Evolutionary conservation across 2,113 vertebrate species (phyloP).

Genomic region (Datnioides undecimradiatus): DNA sequence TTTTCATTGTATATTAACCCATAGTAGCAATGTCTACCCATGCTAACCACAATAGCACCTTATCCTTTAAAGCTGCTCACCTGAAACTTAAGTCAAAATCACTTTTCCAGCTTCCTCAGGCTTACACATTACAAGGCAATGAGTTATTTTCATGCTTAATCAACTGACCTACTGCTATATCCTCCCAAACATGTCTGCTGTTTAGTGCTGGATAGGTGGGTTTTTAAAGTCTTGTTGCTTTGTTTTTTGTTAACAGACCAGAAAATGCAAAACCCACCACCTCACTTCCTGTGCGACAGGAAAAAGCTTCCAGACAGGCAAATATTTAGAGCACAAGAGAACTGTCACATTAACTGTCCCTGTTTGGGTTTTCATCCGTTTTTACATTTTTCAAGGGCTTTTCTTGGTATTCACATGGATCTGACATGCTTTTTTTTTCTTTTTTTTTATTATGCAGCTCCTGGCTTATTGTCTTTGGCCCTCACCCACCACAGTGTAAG

Average conservation of each 20-base stretch:
- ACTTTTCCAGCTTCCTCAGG: neutral
- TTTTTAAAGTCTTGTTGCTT: neutral
- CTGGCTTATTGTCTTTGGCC: conserved; percentile 45
- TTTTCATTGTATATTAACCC: neutral
- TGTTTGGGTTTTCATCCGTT: neutral
- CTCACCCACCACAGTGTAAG: conserved; percentile 29
- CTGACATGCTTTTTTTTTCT: conserved; percentile 22
- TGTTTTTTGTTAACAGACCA: neutral
- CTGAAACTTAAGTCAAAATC: neutral
- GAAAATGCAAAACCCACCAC: neutral
- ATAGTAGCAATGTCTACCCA: neutral
- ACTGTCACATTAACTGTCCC: neutral
- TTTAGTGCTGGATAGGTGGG: too few relatives aligned
- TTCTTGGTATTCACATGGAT: neutral
- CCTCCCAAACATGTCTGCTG: neutral
- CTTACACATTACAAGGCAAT: neutral
- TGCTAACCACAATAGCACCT: neutral
- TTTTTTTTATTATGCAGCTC: conserved; percentile 12
- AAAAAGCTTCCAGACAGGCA: neutral
- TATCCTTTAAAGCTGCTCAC: neutral
- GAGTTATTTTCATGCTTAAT: neutral
- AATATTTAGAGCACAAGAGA: neutral
- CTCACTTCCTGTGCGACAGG: neutral
- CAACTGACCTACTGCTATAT: neutral
- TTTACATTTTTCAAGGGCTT: conserved; percentile 2